Evolutionary conservation across 2,797 vertebrate species (phyloP), one percentile per base, ranked within the genome.

Genomic region (Scleropages formosus): DNA sequence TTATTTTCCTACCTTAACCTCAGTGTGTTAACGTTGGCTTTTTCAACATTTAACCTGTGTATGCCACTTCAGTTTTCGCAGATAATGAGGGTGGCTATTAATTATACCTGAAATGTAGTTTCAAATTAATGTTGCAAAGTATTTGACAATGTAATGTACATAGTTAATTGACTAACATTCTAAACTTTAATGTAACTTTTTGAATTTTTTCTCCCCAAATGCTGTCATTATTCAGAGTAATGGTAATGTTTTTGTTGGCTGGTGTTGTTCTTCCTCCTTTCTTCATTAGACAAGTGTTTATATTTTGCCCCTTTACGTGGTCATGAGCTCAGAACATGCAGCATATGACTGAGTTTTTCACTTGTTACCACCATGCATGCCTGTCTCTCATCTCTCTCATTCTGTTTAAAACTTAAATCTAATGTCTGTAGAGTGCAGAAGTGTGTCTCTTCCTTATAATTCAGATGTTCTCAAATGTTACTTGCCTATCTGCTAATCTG

Each of bases 191-290:
- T 75, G 58, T 44, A 74, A 65, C 64, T 63, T 56, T 26, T 63
- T 64, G 26, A 71, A 20, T 53, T 53, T 22, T 1, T 76, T 26
- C n/a, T 26, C 27, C 24, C 31, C 72, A 58, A 58, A 59, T 58
- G 69, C 69, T 26, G 9, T 44, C 47, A 26, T 20, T 18, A 61
- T 63, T 65, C 26, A 71, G 47, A 26, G n/a, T 77, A 22, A 62
- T 72, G 60, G 69, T 71, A 64, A 22, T 46, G 22, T 64, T 49
- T 62, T 24, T 74, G 61, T 62, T 64, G 44, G 46, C n/a, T 63
- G 46, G 12, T 74, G 15, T 12, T 46, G 27, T 60, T 47, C 63
- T 31, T 31, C 15, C 4, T 20, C n/a, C 56, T 22, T 44, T 58
- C 20, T 46, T 24, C 47, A 63, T 61, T 13, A 15, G 24, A 62